Evolutionary conservation across 2,888 invertebrate species (phyloP).

Genomic region (Tachina lurida): DNA sequence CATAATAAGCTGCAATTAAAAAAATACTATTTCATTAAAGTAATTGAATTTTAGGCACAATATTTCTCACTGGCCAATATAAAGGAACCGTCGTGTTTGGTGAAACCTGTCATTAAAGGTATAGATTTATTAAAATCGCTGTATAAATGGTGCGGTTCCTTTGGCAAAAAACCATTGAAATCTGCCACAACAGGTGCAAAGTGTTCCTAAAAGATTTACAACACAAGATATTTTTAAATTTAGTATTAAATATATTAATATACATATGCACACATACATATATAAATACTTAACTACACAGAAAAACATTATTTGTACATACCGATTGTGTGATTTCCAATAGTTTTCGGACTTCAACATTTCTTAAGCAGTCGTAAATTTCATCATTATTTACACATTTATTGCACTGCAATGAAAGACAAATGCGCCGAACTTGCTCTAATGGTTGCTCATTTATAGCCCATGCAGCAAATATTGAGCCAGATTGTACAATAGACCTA

Average conservation of each 20-base stretch:
- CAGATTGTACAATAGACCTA: constrained; percentile 84
- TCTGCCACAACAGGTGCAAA: constrained; percentile 77
- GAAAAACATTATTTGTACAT: not conserved
- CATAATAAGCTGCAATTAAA: constrained; percentile 71
- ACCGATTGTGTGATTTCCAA: constrained; percentile 71
- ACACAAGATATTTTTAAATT: not conserved
- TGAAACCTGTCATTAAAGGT: constrained; percentile 83
- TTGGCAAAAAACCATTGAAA: constrained; percentile 75
- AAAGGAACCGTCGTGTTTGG: constrained; percentile 83
- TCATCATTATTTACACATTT: constrained; percentile 71
- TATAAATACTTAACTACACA: no score
- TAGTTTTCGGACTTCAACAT: constrained; percentile 76
- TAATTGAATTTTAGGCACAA: not conserved
- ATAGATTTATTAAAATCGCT: constrained; percentile 76
- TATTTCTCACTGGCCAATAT: constrained; percentile 81
- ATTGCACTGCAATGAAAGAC: constrained; percentile 76
- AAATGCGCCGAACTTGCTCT: constrained; percentile 78
- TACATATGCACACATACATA: no score
- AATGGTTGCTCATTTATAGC: constrained; percentile 82
- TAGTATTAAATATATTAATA: not conserved
- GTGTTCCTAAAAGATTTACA: constrained; percentile 68
- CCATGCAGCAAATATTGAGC: constrained; percentile 84
- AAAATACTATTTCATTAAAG: not conserved
- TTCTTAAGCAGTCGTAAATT: constrained; percentile 78
- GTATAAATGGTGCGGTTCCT: constrained; percentile 74